Conservation (phyloP, 2,797 vertebrate species). For the Margarornis squamiger region DNA sequence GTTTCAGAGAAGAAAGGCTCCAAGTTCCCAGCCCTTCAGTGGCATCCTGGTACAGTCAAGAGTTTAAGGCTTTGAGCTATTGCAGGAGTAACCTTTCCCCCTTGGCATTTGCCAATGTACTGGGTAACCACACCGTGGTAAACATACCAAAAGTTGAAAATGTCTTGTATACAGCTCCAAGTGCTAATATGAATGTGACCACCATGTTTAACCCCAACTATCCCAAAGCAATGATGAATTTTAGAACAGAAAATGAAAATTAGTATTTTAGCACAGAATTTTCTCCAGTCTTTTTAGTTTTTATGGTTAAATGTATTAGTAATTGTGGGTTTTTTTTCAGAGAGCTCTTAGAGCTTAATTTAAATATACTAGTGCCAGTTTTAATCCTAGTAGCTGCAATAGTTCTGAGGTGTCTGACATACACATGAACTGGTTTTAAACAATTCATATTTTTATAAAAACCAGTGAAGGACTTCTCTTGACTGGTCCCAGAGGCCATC, state of each 20-base stretch:
- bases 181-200: background rate
- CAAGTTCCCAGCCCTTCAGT: background rate
- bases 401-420: background rate
- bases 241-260: background rate
- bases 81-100: background rate
- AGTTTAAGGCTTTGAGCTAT: background rate
- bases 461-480: background rate
- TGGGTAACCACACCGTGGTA: background rate
- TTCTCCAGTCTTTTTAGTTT: background rate
- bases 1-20: background rate
- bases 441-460: background rate
- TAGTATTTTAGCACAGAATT: background rate
- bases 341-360: background rate
- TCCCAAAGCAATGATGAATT: background rate
- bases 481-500: background rate
- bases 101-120: background rate
- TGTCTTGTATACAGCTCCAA: too few relatives aligned
- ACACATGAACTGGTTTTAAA: background rate
- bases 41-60: background rate
- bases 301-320: background rate
- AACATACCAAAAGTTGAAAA: too few relatives aligned
- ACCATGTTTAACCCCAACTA: background rate
- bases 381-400: background rate
- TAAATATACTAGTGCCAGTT: background rate
- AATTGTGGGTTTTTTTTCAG: background rate